phyloP scores from a whole-genome alignment of 1,140 invertebrate species.

The Cherax quadricarinatus region DNA sequence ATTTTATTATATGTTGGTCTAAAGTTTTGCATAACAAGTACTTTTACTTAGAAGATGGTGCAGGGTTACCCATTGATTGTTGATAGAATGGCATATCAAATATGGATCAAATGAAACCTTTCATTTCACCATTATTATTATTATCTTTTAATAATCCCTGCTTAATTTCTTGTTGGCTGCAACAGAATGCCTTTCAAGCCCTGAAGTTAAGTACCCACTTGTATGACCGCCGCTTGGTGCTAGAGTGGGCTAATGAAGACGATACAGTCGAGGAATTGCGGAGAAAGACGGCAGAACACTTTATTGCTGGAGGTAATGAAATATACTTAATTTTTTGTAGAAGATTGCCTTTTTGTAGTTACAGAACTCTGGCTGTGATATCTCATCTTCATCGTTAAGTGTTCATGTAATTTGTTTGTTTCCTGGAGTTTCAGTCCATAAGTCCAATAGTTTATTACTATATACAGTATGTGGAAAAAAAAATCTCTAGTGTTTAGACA shows the following conservation, averaged over 20 bases:
- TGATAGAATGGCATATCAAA: background rate
- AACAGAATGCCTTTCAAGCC: conserved; percentile 93
- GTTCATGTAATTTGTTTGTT: too few relatives aligned
- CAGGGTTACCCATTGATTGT: too few relatives aligned
- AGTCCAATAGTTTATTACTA: too few relatives aligned
- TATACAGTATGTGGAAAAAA: too few relatives aligned
- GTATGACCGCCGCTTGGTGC: conserved; percentile 93
- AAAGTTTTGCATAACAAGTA: too few relatives aligned
- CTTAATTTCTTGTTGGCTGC: conserved; percentile 74
- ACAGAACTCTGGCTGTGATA: too few relatives aligned
- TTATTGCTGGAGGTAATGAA: conserved; percentile 75
- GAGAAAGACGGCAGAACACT: conserved; percentile 89
- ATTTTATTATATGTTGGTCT: too few relatives aligned
- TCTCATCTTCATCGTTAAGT: too few relatives aligned
- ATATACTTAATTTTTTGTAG: background rate
- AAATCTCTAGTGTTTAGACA: too few relatives aligned
- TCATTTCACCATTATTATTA: background rate
- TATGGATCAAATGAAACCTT: background rate
- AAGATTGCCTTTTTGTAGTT: too few relatives aligned
- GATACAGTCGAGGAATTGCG: conserved; percentile 88
- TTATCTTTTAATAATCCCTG: background rate
- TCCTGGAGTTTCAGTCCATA: too few relatives aligned
- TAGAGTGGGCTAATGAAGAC: conserved; percentile 96
- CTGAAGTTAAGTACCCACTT: conserved; percentile 97
- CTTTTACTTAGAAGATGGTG: too few relatives aligned